These are phyloP conservation scores for Pyrgilauda ruficollis DNA, from an alignment of 2,113 vertebrate genomes.

Conservation along the genomic window DNA sequence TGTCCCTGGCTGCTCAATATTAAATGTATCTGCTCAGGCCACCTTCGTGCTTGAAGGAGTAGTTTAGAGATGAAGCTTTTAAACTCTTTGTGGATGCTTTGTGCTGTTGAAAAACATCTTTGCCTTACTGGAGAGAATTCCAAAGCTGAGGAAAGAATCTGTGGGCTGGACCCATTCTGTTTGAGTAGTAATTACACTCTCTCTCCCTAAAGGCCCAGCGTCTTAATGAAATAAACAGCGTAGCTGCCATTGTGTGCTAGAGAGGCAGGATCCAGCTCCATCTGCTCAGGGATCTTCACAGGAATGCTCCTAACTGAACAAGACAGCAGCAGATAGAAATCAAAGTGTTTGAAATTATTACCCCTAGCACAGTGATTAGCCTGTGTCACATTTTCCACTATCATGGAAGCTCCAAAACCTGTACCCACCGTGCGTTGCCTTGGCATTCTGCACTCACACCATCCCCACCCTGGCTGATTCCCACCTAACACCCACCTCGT, in stretches of 20 bases:
- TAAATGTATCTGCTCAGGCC: background rate
- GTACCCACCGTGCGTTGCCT: background rate
- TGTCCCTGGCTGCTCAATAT: conserved; percentile 13
- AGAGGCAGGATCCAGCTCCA: background rate
- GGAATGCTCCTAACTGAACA: background rate
- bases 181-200: background rate
- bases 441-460: background rate
- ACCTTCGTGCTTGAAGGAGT: background rate
- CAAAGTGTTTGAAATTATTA: background rate
- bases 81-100: background rate
- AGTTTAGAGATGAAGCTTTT: background rate
- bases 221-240: background rate
- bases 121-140: background rate
- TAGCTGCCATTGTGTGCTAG: background rate
- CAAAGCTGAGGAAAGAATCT: conserved; percentile 16
- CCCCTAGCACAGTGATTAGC: background rate
- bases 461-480: background rate
- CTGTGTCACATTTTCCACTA: background rate
- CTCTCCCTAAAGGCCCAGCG: background rate
- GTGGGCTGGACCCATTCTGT: background rate
- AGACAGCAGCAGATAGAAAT: background rate
- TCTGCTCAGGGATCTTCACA: background rate
- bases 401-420: background rate
- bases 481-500: background rate
- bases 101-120: background rate